Conservation (phyloP, 2,888 invertebrate genomes). For the Leucoptera coffeella region DNA sequence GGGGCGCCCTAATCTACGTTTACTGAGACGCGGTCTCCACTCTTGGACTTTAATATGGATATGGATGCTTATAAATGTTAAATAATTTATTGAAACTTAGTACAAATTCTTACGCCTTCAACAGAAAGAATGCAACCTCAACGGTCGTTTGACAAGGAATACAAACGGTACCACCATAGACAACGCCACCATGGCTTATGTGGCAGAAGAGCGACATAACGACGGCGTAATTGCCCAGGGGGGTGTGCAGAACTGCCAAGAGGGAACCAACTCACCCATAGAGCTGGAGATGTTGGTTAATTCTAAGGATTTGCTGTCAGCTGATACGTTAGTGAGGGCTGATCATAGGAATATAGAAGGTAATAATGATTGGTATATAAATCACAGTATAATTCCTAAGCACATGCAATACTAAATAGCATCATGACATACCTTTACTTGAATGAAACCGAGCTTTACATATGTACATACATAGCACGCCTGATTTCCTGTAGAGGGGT, state of each 20-base stretch:
- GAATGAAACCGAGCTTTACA: background rate
- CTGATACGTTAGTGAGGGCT: conserved; percentile 61
- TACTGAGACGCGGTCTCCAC: no score
- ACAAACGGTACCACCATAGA: conserved; percentile 15
- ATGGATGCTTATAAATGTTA: no score
- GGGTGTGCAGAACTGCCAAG: conserved; percentile 1
- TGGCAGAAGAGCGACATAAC: background rate
- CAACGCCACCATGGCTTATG: no score
- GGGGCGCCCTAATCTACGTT: no score
- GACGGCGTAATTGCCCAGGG: conserved; percentile 17
- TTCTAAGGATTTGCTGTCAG: conserved; percentile 43
- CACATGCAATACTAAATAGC: conserved; percentile 1
- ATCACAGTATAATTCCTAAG: background rate
- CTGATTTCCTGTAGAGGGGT: background rate
- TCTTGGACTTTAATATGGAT: no score
- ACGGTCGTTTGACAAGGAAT: no score
- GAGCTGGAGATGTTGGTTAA: conserved; percentile 38
- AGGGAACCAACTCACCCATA: conserved; percentile 12
- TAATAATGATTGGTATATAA: conserved; percentile 14
- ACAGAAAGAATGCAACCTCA: no score
- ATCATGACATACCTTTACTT: no score
- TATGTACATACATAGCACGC: background rate
- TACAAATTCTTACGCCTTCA: no score
- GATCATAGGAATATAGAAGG: conserved; percentile 32
- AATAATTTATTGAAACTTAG: no score